phyloP scores from a whole-genome alignment of 2,797 vertebrate species.

The Micrastur ruficollis region DNA sequence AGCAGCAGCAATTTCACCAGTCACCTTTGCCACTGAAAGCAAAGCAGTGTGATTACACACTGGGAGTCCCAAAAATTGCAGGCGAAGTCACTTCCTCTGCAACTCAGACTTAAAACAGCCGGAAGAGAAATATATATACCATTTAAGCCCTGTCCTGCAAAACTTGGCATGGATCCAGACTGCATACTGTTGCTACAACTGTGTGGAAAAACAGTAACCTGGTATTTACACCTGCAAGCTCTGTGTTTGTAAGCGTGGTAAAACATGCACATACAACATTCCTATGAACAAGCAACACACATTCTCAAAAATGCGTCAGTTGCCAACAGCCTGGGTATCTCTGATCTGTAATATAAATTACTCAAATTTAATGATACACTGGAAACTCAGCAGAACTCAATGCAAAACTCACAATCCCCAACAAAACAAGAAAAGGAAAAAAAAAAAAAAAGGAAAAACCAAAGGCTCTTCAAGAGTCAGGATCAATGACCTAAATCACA shows the following conservation, averaged over 20 bases:
- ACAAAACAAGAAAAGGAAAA: neutral
- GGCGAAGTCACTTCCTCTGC: neutral
- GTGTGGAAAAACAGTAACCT: neutral
- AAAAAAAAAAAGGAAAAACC: rapidly evolving
- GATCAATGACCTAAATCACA: neutral
- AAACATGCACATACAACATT: neutral
- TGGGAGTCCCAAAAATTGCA: neutral
- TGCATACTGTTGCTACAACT: neutral
- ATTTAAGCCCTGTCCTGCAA: neutral
- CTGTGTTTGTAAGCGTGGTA: neutral
- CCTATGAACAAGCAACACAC: neutral
- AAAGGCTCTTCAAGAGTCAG: neutral
- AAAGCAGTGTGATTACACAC: neutral
- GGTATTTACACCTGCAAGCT: neutral
- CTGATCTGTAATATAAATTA: neutral
- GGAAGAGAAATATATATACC: neutral
- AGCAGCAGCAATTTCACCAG: neutral
- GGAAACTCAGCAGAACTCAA: neutral
- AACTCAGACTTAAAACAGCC: neutral
- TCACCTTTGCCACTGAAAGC: neutral
- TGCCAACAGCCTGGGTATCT: neutral
- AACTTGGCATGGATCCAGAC: neutral
- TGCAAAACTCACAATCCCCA: neutral
- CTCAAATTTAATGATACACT: neutral
- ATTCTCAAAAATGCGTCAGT: neutral